Conservation (phyloP, 1,140 invertebrate species). For the Arctopsyche grandis region DNA sequence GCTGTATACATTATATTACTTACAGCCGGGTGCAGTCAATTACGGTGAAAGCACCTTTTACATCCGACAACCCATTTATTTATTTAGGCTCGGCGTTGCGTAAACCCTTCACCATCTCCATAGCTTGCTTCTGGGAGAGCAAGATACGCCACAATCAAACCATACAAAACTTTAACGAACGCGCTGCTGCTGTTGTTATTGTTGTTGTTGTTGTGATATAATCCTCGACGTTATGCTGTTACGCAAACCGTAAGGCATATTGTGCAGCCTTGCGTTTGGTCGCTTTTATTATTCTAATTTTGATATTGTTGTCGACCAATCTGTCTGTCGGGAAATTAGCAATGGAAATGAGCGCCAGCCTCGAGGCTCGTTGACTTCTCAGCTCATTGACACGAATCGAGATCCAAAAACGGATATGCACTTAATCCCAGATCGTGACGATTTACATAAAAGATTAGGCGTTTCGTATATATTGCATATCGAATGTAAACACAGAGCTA, state of each 20-base stretch:
- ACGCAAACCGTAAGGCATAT: no score
- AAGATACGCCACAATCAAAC: not conserved
- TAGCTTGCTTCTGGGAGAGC: not conserved
- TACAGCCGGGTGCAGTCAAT: not conserved
- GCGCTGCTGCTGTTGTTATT: no score
- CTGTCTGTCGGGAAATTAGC: no score
- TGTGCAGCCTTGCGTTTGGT: no score
- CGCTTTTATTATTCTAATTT: no score
- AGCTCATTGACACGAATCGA: not conserved
- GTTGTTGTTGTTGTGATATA: slow-evolving; percentile 8
- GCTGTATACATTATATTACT: not conserved
- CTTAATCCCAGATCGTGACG: not conserved
- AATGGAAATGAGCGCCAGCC: no score
- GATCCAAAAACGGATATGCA: slow-evolving; percentile 12
- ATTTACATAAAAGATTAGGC: not conserved
- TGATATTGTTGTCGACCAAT: no score
- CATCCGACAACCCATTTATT: not conserved
- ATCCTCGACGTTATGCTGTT: not conserved
- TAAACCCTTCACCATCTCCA: slow-evolving; percentile 23
- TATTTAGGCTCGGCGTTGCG: not conserved
- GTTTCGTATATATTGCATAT: not conserved
- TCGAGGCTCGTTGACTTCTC: no score
- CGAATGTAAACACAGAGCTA: no score
- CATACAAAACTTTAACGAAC: not conserved
- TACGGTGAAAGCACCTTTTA: not conserved